Conservation (phyloP, 2,888 invertebrate genomes). For the Sphaerophoria taeniata region DNA sequence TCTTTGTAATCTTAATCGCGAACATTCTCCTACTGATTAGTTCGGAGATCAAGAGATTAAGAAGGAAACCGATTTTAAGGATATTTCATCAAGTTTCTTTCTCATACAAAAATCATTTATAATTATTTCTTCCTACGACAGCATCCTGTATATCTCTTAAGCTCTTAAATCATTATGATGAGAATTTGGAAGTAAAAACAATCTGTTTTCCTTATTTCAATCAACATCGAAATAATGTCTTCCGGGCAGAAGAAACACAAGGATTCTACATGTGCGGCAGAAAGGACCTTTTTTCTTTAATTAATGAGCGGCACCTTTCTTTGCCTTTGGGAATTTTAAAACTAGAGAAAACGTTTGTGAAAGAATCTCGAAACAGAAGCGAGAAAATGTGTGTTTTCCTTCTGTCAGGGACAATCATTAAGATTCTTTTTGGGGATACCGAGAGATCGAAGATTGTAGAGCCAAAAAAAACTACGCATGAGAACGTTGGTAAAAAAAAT, state of each 20-base stretch:
- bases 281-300: constrained; percentile 39
- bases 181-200: constrained; percentile 29
- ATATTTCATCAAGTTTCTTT: neutral
- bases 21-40: neutral
- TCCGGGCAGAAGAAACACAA: constrained; percentile 33
- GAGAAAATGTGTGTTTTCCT: constrained; percentile 34
- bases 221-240: constrained; percentile 45
- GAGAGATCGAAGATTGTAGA: neutral
- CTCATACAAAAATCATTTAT: constrained; percentile 7
- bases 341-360: neutral
- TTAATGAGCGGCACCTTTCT: constrained; percentile 47
- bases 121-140: neutral
- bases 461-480: neutral
- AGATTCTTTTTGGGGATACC: neutral
- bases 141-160: constrained; percentile 39
- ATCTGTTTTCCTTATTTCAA: constrained; percentile 48
- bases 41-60: constrained; percentile 24
- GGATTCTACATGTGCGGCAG: neutral
- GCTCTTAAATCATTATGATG: constrained; percentile 12
- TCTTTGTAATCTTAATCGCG: constrained; percentile 18
- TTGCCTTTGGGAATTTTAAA: neutral
- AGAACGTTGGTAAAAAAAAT: neutral
- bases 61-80: constrained; percentile 25
- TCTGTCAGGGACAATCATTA: constrained; percentile 35
- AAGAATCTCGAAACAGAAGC: constrained; percentile 49